Evolutionary conservation across 2,797 vertebrate genomes (phyloP).

Genomic region (Pteropus rufus): DNA sequence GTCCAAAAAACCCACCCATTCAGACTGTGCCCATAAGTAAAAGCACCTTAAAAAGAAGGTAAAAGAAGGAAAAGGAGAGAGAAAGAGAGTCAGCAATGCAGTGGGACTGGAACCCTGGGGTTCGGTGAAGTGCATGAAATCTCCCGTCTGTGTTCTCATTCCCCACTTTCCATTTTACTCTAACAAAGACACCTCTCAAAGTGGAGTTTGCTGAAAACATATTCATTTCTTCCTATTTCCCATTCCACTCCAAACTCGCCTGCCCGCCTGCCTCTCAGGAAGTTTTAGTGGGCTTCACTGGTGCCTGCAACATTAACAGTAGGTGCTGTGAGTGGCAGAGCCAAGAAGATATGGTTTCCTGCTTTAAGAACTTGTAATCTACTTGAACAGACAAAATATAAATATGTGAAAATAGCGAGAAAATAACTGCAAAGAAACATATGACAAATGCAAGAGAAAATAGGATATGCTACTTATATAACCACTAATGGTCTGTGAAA

Average conservation of each 20-base stretch:
- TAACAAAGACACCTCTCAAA: constrained; percentile 14
- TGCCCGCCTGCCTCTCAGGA: not conserved
- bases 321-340: not conserved
- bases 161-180: not conserved
- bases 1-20: not conserved
- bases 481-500: not conserved
- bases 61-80: not conserved
- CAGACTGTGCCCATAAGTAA: not conserved
- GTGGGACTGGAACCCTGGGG: not conserved
- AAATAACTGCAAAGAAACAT: constrained; percentile 25
- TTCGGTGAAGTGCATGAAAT: not conserved
- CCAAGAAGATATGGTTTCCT: not conserved
- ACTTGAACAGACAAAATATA: constrained; percentile 25
- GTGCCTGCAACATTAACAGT: not conserved
- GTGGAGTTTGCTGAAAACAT: not conserved
- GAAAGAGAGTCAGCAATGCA: not conserved
- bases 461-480: not conserved
- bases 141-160: not conserved
- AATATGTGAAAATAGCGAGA: not conserved
- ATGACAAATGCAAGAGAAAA: not conserved
- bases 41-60: not conserved
- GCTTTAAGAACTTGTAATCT: not conserved
- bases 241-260: not conserved
- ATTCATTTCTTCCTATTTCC: not conserved
- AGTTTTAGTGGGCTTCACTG: not conserved